Percentiles rank a stretch among this genome's conserved stretches.
These are phyloP conservation scores for Ophioninae sp. DNA, from an alignment of 2,888 invertebrate species.

Conservation along the genomic window DNA sequence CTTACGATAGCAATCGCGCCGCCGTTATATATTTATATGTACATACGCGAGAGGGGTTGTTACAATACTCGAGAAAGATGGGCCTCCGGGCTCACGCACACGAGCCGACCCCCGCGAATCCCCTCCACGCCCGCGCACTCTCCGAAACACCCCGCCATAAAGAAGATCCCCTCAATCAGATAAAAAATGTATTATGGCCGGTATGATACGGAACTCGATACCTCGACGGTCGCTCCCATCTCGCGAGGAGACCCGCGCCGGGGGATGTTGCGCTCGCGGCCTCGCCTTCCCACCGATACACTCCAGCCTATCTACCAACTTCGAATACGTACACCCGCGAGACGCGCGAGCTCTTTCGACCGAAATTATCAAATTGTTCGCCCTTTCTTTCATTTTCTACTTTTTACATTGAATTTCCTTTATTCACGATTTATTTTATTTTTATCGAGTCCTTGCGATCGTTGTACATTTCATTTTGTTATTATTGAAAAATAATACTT, in stretches of 20 bases:
- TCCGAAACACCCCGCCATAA: conserved; percentile 78
- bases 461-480: no score
- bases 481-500: no score
- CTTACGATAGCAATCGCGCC: conserved; percentile 15
- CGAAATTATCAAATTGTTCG: not conserved
- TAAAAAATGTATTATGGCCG: conserved; percentile 81
- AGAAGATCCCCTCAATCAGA: conserved; percentile 81
- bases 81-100: conserved; percentile 60
- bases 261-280: conserved; percentile 24
- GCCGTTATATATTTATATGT: not conserved
- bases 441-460: no score
- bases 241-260: conserved; percentile 20
- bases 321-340: conserved; percentile 14
- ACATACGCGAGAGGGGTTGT: conserved; percentile 27
- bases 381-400: no score
- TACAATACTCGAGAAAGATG: conserved; percentile 43
- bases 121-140: conserved; percentile 61
- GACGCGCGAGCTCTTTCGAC: conserved; percentile 12
- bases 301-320: conserved; percentile 14
- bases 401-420: no score
- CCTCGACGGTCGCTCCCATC: conserved; percentile 72
- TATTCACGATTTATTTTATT: no score
- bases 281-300: conserved; percentile 47
- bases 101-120: conserved; percentile 51
- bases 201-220: conserved; percentile 81